Percentiles rank a stretch among this genome's conserved stretches.
Evolutionary conservation across 2,797 vertebrate genomes (phyloP).

Genomic region (Melanotaenia parkinsoni): DNA sequence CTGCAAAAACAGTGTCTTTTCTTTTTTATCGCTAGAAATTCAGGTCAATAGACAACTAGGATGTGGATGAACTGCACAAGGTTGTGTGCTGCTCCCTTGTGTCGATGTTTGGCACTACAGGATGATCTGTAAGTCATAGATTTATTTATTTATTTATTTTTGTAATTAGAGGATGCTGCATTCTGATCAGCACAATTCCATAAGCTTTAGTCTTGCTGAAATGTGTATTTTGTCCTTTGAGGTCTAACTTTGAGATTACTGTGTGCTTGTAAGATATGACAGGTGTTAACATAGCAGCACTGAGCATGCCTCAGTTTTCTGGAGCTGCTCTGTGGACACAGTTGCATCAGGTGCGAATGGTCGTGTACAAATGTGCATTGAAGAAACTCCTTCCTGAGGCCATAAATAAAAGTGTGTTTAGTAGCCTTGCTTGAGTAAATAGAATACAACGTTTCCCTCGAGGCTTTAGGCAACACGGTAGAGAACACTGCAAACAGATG

Average conservation of each 20-base stretch:
- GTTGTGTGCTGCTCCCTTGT: conserved; percentile 28
- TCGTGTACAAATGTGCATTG: conserved; percentile 1
- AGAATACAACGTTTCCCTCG: conserved; percentile 11
- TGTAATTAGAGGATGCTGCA: neutral
- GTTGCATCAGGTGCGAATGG: conserved; percentile 11
- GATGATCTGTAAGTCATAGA: neutral
- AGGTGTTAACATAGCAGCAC: neutral
- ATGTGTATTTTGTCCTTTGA: neutral
- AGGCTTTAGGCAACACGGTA: conserved; percentile 19
- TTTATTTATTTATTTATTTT: neutral
- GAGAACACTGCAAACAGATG: conserved; percentile 34
- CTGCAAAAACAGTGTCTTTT: neutral
- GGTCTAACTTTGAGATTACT: neutral
- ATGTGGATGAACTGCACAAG: neutral
- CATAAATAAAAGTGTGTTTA: conserved; percentile 13
- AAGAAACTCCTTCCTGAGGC: conserved; percentile 7
- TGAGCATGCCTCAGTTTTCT: neutral
- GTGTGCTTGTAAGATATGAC: neutral
- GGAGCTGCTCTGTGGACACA: conserved; percentile 6
- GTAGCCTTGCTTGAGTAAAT: conserved; percentile 27
- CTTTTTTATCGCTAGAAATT: conserved; percentile 11
- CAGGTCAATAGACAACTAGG: conserved; percentile 17
- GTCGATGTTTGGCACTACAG: conserved; percentile 36
- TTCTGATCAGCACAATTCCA: conserved; percentile 7
- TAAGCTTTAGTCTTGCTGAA: neutral